Evolutionary conservation across 2,888 invertebrate species (phyloP), one percentile per base, ranked within the genome.

Genomic region (Troides helena): DNA sequence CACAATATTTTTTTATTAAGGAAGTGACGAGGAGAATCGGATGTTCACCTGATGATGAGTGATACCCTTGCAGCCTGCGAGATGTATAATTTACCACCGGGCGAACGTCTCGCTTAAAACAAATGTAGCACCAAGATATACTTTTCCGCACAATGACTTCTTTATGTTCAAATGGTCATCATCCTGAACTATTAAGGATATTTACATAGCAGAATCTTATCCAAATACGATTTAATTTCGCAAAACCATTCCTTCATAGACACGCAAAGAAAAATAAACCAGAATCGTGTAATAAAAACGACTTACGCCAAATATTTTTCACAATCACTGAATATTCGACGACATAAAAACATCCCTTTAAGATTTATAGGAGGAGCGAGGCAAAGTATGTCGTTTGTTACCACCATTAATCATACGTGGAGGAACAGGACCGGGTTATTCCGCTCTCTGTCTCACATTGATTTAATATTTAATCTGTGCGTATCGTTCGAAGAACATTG

Each of bases 361-460:
- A 71, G 67, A 71, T 65, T 71, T 65, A 71, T 67, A 67, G 67
- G 64, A 57, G 57, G 61, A 64, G 62, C 66, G 72, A 67, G 72
- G 74, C 71, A 71, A 68, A 50, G 72, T 65, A 66, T 72, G 71
- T 71, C 71, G 72, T 71, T 73, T 70, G 72, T 72, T 60, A 58
- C 71, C 66, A 72, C 74, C 77, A 79, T 79, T 78, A 78, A 78
- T 79, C 78, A 79, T 77, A 65, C 67, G 60, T 61, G 69, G 73
- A 77, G 74, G 76, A 78, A 75, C 78, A 77, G 67, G 71, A 68
- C 74, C 73, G 71, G 75, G 74, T 76, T 77, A 78, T 77, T 21
- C 8, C 12, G n/a, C 18, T 21, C 57, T 10, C 57, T 57, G 6
- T 78, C 77, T 75, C 74, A 72, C 69, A 71, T 74, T 75, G 75